These are phyloP conservation scores for Pogona vitticeps DNA, from an alignment of 2,113 vertebrate genomes.

Conservation along the genomic window DNA sequence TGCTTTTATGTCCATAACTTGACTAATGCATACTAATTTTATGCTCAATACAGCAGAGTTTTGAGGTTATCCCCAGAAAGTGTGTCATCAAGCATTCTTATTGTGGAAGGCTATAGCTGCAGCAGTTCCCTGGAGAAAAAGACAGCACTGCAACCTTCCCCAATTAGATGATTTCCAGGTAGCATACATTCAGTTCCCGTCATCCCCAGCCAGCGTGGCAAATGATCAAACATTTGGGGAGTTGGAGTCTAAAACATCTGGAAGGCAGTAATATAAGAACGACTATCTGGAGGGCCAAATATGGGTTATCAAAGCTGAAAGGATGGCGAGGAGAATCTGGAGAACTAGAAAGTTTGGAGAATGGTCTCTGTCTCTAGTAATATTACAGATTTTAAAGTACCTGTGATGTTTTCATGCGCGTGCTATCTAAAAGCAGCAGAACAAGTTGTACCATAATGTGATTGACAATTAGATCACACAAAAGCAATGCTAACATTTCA, in stretches of 20 bases:
- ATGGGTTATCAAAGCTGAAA: neutral
- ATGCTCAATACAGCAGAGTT: neutral
- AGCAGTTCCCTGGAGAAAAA: too few species aligned
- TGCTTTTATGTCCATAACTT: neutral
- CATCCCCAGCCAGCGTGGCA: neutral
- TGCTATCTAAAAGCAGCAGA: slow-evolving; percentile 11
- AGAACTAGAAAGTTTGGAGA: neutral
- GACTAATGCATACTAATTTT: neutral
- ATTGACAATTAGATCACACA: neutral
- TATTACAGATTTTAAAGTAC: neutral
- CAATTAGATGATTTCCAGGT: neutral
- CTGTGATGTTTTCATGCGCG: neutral
- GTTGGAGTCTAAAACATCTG: neutral
- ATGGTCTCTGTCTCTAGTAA: neutral
- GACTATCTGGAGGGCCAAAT: neutral
- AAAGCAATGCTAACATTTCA: neutral
- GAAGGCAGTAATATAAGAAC: neutral
- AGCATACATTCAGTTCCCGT: neutral
- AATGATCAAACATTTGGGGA: neutral
- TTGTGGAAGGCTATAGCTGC: neutral
- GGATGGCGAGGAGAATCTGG: neutral
- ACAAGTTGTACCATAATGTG: neutral
- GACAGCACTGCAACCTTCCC: neutral
- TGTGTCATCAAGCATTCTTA: neutral
- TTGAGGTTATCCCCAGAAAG: neutral